Evolutionary conservation across 2,797 vertebrate species (phyloP).

Genomic region (Balearica regulorum): DNA sequence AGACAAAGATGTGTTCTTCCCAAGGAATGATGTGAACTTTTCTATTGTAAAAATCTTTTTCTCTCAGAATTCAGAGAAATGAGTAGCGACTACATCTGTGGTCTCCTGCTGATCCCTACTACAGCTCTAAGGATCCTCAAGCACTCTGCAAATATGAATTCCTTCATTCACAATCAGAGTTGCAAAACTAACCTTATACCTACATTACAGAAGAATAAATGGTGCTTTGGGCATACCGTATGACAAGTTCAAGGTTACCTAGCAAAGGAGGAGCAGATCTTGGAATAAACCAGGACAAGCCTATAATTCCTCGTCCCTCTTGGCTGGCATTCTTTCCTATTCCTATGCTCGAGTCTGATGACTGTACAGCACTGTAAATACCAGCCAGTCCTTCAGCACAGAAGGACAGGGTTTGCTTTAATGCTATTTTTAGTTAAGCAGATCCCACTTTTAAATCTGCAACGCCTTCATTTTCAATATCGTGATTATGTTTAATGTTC

Average conservation of each 20-base stretch:
- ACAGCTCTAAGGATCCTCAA: not conserved
- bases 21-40: not conserved
- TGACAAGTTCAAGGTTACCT: constrained; percentile 28
- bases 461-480: constrained; percentile 66
- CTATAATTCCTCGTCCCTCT: constrained; percentile 42
- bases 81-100: not conserved
- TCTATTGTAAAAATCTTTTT: not conserved
- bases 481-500: constrained; percentile 62
- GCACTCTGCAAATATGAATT: not conserved
- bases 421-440: constrained; percentile 67
- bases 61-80: not conserved
- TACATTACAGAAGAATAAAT: not conserved
- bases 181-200: not conserved
- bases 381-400: constrained; percentile 62
- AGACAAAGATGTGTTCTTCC: not conserved
- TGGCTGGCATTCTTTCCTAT: constrained; percentile 57
- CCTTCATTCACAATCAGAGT: not conserved
- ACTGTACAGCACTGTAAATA: constrained; percentile 59
- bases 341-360: constrained; percentile 38
- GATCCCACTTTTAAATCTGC: constrained; percentile 67
- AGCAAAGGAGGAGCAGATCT: constrained; percentile 7
- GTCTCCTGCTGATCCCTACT: not conserved
- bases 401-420: constrained; percentile 62
- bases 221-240: not conserved
- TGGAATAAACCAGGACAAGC: constrained; percentile 47